Evolutionary conservation across 1,140 invertebrate species (phyloP).

Genomic region (Zelostemma sp.): DNA sequence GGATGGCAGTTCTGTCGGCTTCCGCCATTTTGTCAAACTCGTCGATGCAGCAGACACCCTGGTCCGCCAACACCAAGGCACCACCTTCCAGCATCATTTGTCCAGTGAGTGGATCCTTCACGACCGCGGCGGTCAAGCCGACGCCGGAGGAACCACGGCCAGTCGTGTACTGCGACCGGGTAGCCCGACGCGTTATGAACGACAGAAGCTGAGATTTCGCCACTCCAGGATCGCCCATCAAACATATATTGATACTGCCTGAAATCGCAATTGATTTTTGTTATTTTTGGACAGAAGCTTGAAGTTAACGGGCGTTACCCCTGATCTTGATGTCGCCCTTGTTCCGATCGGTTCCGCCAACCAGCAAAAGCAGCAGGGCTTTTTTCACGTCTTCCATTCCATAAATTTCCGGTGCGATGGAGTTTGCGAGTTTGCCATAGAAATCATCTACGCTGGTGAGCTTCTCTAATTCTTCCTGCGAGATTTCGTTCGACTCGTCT

Average conservation of each 20-base stretch:
- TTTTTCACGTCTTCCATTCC: constrained; percentile 99
- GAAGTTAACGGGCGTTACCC: too few species aligned
- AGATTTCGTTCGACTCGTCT: constrained; percentile 80
- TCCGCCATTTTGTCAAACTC: constrained; percentile 99
- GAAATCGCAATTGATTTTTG: constrained; percentile 32
- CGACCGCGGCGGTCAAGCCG: constrained; percentile 96
- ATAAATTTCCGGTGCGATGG: constrained; percentile 99
- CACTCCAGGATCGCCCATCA: constrained; percentile 99
- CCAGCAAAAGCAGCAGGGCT: constrained; percentile 91
- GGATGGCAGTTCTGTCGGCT: constrained; percentile 94
- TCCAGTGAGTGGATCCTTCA: constrained; percentile 97
- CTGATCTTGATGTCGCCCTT: constrained; percentile 88
- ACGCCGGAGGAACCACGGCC: constrained; percentile 98
- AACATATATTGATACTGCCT: constrained; percentile 97
- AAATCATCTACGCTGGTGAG: constrained; percentile 86
- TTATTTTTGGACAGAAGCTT: too few species aligned
- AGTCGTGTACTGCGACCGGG: constrained; percentile 95
- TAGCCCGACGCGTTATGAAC: constrained; percentile 94
- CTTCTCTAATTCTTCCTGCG: constrained; percentile 83
- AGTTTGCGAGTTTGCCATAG: constrained; percentile 92
- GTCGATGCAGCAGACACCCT: constrained; percentile 98
- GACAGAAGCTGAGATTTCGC: constrained; percentile 97
- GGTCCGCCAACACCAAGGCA: constrained; percentile 97
- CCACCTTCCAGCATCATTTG: constrained; percentile 99
- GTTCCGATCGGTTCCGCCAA: constrained; percentile 95